Evolutionary conservation across 35 echinoderm and acorn worm species (phyloP).

Genomic region (Ptychodera flava): DNA sequence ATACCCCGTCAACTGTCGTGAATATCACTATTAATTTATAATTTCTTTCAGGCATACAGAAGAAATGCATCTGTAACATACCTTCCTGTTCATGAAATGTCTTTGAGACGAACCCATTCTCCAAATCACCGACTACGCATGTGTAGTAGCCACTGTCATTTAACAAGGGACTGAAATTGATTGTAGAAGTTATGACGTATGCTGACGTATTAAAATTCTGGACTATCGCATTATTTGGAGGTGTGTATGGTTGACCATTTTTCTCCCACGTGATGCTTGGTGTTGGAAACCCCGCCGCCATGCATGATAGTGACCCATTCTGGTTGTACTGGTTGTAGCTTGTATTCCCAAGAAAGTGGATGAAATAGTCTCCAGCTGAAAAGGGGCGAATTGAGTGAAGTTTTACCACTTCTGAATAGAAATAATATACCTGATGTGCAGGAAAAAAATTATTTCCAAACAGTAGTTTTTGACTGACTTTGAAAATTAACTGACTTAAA

Average conservation of each 20-base stretch:
- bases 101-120: conserved; percentile 43
- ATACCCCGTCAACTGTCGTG: no score
- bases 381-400: no score
- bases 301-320: conserved; percentile 77
- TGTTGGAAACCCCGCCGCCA: conserved; percentile 56
- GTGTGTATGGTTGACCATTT: conserved; percentile 43
- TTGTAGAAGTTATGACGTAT: conserved; percentile 51
- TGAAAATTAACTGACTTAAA: no score
- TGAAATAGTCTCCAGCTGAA: conserved; percentile 45
- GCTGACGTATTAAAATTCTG: conserved; percentile 40
- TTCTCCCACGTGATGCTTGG: conserved; percentile 60
- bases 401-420: conserved; percentile 23
- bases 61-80: no score
- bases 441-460: background rate
- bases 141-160: conserved; percentile 80
- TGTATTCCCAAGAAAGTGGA: conserved; percentile 34
- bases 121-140: conserved; percentile 39
- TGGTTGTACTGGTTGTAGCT: conserved; percentile 68
- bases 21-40: no score
- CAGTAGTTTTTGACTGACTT: no score
- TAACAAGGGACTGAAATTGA: conserved; percentile 59
- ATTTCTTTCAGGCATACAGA: no score
- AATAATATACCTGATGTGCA: background rate
- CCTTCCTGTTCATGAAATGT: conserved; percentile 81
- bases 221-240: conserved; percentile 57